Evolutionary conservation across 2,888 invertebrate genomes (phyloP), one percentile per base, ranked within the genome.

Genomic region (Parnassius mnemosyne): DNA sequence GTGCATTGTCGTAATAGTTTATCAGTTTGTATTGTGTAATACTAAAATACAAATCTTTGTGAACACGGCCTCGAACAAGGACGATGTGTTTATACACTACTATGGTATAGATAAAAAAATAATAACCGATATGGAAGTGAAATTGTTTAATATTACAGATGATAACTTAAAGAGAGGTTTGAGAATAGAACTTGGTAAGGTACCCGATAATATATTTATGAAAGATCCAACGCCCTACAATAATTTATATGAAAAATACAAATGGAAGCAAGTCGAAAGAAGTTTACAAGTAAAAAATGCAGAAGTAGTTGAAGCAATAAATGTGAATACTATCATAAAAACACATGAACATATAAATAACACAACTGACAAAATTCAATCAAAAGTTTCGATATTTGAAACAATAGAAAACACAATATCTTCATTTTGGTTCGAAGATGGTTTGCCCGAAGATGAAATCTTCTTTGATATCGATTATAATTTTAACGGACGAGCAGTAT

Each of bases 191-290:
- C 64, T 89, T 0, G 88, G 86, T 0, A 82, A 69, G 66, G 67
- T 53, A 3, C 86, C 89, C 0, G 69, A 84, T 0, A 73, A 81
- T 9, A 69, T 88, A 12, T 89, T 78, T 60, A 51, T 87, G 1
- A 83, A 72, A 57, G 84, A 89, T 42, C 88, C 88, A 0, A 89
- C 89, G 0, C 64, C 69, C 0, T 83, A 85, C 47, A 77, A 79
- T 0, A 66, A 86, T 60, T 55, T 86, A 10, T 89, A 75, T 58
- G 47, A 76, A 43, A 71, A 77, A 49, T 85, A 68, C 63, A 66
- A 85, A 57, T 89, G 89, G 89, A 70, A 72, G 2, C 72, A 81
- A 68, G 75, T 81, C 0, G 69, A 66, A 41, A 76, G 85, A 67
- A 74, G 71, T 54, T 20, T 86, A 9, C 66, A 34, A 10, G 64